Evolutionary conservation across 2,113 vertebrate genomes (phyloP), one percentile per base, ranked within the genome.

Genomic region (Labeo rohita): DNA sequence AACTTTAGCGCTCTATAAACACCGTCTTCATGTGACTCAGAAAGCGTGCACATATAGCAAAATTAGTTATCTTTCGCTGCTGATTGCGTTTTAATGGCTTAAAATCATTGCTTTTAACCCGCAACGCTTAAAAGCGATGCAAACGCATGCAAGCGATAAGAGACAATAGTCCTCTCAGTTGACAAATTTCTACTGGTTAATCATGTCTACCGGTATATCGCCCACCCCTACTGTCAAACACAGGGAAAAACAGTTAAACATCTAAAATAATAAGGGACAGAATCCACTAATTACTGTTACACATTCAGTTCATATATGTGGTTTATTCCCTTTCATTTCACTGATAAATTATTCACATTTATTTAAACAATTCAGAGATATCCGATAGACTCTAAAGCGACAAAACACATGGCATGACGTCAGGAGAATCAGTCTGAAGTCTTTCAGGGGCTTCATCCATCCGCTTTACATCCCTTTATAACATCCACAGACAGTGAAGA

Each of bases 261-360:
- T 43, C 3, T 76, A n/a, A 50, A 52, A 52, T 36, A n/a, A 6
- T 43, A 73, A 61, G 4, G 9, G 21, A 59, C 63, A 68, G 39
- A 6, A 65, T 81, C 43, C 39, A 79, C 16, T 85, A 6, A 4
- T 70, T 49, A 66, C 36, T 13, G 10, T 13, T 21, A 63, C 23
- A 50, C 39, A 61, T 82, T 77, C 13, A 76, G 86, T 92, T 91
- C 87, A 91, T 91, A 91, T 77, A 87, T 89, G 87, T 92, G 87
- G 92, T 91, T 95, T 95, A 95, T 95, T 96, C 90, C 90, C 87
- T 95, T 94, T 86, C 89, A 91, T 91, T 93, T 90, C 85, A 95
- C 93, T 93, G 93, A 95, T 95, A 95, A 95, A 94, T 95, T 94
- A 96, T 92, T 94, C 90, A 94, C 93, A 95, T 94, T 93, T 94